Base-by-base conservation (phyloP, 2,113 vertebrate species). In the Himantopus leucocephalus region DNA sequence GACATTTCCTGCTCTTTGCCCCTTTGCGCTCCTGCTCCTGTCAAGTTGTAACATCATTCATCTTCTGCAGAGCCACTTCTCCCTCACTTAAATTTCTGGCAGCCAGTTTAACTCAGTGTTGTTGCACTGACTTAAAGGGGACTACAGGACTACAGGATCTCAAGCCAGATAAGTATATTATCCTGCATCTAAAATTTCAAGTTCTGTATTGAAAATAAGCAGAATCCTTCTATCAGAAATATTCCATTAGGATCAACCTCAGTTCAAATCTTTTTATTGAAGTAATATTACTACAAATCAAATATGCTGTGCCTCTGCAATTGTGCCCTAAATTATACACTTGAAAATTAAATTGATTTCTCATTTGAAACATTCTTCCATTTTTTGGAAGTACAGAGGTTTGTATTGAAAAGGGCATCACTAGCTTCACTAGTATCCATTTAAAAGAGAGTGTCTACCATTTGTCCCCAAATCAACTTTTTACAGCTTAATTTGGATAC, bases 11-110 rank as follows among this genome's bases (percentile, higher is more conserved):
- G 77, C 48, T 75, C 53, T 77, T 74, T 77, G 48, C 50, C 41
- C 88, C 64, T 85, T 79, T 43, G 58, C 53, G 93, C 74, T 94
- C 26, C 64, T 75, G 60, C 27, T 91, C 55, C 55, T 93, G 48
- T 85, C 81, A 67, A 91, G 50, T 29, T 4, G 21, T 72, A 94
- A 92, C 30, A 81, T 56, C 87, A 72, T 71, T 64, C 58, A 90
- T 79, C 87, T 92, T 92, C 87, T 60, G 62, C 53, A 84, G 39
- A 91, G 82, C 32, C 27, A 71, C 75, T 92, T 91, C 50, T 74
- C 41, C 41, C 74, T 88, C 59, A 35, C 81, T 88, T 85, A 80
- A 53, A 68, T 79, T 96, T 94, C 87, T 96, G 92, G 71, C 90
- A 96, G 50, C 8, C 62, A 80, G 32, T 94, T 90, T 88, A 92